Evolutionary conservation across 2,888 invertebrate genomes (phyloP).

Genomic region (Drosophila merina): DNA sequence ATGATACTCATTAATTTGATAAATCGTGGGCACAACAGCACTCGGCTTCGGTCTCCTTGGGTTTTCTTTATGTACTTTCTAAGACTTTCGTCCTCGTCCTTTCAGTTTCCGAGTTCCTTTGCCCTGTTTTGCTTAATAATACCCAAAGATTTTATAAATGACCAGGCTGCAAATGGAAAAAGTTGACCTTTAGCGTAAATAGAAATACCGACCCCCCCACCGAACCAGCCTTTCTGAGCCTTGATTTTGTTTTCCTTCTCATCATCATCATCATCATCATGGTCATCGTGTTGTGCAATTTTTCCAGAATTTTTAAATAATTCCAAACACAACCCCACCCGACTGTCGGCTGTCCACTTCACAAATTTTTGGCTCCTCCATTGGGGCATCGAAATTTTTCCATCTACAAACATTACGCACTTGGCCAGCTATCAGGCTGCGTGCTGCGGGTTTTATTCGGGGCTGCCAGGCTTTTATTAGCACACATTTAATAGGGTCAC

Average conservation of each 20-base stretch:
- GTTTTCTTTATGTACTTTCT: conserved; percentile 46
- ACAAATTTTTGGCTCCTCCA: conserved; percentile 30
- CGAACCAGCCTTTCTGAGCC: conserved; percentile 52
- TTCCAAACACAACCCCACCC: conserved; percentile 46
- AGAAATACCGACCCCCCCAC: conserved; percentile 34
- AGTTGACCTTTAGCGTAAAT: conserved; percentile 74
- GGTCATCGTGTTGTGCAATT: conserved; percentile 33
- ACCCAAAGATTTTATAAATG: conserved; percentile 79
- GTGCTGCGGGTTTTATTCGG: conserved; percentile 56
- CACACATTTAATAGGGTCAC: conserved; percentile 80
- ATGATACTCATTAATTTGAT: conserved; percentile 83
- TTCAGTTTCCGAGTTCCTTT: conserved; percentile 19
- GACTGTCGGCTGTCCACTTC: conserved; percentile 47
- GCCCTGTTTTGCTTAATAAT: conserved; percentile 69
- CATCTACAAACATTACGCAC: conserved; percentile 46
- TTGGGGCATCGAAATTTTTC: conserved; percentile 34
- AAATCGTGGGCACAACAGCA: conserved; percentile 74
- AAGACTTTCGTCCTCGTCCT: conserved; percentile 35
- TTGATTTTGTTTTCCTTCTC: conserved; percentile 68
- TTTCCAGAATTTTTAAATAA: conserved; percentile 76
- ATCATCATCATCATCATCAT: conserved; percentile 43
- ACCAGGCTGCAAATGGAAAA: conserved; percentile 71
- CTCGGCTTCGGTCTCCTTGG: conserved; percentile 43
- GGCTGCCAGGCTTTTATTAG: conserved; percentile 75
- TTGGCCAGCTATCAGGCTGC: conserved; percentile 41